Evolutionary conservation across 2,888 invertebrate species (phyloP), one percentile per base, ranked within the genome.

Genomic region (Exephanes ischioxanthus): DNA sequence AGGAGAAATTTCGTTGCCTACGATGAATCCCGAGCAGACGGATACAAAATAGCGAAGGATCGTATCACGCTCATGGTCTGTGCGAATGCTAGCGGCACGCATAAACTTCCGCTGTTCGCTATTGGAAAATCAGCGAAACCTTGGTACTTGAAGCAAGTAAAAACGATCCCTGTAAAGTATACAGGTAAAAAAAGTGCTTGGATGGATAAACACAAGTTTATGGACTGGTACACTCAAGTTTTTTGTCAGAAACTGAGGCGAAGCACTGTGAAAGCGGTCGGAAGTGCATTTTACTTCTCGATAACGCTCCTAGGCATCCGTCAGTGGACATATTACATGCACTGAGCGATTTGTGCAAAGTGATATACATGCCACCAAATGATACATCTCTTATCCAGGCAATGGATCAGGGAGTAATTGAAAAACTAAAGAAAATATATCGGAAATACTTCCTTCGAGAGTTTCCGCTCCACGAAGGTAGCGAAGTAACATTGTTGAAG

Each of bases 121-220:
- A 86, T 92, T 71, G 90, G 90, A 2, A 90, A 91, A 84, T 85
- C 89, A 41, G 86, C 88, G 75, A 88, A 90, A 51, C 88, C 90
- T 58, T 78, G 87, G 22, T 88, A 88, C 63, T 91, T 90, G 73
- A 88, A 87, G 82, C 82, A 86, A 48, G 68, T 87, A 6, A 82
- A 75, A 37, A 73, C 30, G 48, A 55, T 26, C 26, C 26, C 26
- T 26, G 26, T 26, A 26, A 26, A 26, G 26, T 1, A 26, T 26
- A 26, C 26, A 70, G 55, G 70, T 26, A 86, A 87, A 67, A 86
- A 85, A 37, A 89, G 63, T 68, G 90, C 89, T 1, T 89, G 89
- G 89, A 91, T 91, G 90, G 87, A 26, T 81, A 75, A 70, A 26
- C 75, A 78, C 61, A 71, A 89, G 51, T 87, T 88, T 67, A 76